Evolutionary conservation across 2,797 vertebrate species (phyloP).

Genomic region (Vespertilio murinus): DNA sequence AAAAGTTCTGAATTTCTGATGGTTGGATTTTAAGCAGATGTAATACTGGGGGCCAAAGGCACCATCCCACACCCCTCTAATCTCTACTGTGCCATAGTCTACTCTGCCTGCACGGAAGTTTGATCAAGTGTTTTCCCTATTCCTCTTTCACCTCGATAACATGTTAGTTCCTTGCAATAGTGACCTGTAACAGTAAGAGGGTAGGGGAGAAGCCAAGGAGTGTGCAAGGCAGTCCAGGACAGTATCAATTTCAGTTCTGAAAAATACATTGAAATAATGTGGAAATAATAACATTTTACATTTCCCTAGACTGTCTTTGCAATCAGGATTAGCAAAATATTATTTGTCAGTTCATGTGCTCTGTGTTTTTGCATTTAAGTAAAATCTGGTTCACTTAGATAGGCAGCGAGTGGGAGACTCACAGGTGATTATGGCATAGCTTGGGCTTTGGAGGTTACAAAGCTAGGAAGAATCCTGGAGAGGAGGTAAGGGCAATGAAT

Average conservation of each 20-base stretch:
- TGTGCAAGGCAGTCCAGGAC: background rate
- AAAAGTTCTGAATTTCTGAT: background rate
- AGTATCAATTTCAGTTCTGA: background rate
- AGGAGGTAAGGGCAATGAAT: conserved; percentile 31
- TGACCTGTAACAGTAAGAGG: background rate
- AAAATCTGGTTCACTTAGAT: background rate
- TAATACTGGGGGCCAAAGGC: background rate
- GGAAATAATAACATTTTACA: background rate
- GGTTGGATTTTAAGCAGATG: background rate
- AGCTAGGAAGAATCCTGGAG: conserved; percentile 2
- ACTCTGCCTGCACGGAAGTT: background rate
- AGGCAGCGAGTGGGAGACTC: background rate
- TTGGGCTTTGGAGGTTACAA: background rate
- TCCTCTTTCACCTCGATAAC: background rate
- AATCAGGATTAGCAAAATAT: conserved; percentile 15
- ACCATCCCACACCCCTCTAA: background rate
- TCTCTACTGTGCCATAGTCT: fast-evolving
- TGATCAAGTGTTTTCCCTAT: background rate
- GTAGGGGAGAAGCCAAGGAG: background rate
- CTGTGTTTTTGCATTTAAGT: conserved; percentile 26
- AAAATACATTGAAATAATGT: background rate
- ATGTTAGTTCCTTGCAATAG: background rate
- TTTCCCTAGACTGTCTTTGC: background rate
- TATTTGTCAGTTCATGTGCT: background rate
- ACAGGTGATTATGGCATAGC: background rate